phyloP scores from a whole-genome alignment of 2,113 vertebrate genomes.

The Numenius arquata region DNA sequence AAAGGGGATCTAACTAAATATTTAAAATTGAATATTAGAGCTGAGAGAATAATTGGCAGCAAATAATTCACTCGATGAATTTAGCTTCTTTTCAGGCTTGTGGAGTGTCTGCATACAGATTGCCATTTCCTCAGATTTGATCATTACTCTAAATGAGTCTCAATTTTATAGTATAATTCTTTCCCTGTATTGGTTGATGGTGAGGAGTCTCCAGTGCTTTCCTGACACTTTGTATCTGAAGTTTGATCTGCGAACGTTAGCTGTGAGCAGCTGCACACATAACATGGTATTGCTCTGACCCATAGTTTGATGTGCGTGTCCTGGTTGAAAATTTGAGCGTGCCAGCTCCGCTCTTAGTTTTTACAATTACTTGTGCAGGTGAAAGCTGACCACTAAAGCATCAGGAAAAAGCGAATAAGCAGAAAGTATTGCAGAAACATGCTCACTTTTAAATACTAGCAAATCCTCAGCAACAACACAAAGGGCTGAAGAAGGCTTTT shows the following conservation, averaged over 20 bases:
- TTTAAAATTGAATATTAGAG: conserved; percentile 49
- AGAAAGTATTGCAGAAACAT: neutral
- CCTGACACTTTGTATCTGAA: neutral
- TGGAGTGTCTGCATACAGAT: conserved; percentile 47
- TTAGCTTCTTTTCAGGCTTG: neutral
- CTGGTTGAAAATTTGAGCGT: neutral
- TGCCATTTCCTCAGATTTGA: conserved; percentile 31
- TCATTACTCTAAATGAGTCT: conserved; percentile 46
- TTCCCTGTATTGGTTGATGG: neutral
- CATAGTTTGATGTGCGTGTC: neutral
- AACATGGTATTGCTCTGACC: neutral
- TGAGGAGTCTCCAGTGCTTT: conserved; percentile 27
- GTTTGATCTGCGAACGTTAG: neutral
- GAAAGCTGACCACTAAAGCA: neutral
- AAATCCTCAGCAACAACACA: neutral
- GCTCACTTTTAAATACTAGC: neutral
- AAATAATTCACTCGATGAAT: conserved; percentile 43
- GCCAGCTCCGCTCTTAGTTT: neutral
- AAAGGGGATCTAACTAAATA: conserved; percentile 56
- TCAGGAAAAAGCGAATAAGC: neutral
- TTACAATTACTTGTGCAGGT: neutral
- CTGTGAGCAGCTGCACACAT: neutral
- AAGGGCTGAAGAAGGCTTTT: neutral
- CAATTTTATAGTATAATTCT: conserved; percentile 9
- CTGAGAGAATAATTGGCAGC: conserved; percentile 43